A percentile compares a stretch with the other conserved stretches of the same genome.
Conservation (phyloP, 1,140 invertebrate species). For the Drosophila azteca region DNA sequence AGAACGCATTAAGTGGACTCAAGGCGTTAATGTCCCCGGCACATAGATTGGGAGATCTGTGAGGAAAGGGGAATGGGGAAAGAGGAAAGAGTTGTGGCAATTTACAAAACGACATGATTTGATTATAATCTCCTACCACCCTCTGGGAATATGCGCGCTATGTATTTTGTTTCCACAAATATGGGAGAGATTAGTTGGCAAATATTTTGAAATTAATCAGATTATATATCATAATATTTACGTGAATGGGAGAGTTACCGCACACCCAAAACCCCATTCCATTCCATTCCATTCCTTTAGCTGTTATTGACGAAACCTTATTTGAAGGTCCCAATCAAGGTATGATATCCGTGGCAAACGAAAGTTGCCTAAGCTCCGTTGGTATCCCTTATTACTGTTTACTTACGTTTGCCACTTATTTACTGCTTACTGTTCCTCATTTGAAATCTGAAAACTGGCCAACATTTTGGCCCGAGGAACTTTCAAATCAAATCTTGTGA, state of each 20-base stretch:
- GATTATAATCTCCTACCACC: constrained; percentile 66
- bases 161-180: no score
- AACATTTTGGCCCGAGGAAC: not conserved
- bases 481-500: constrained; percentile 55
- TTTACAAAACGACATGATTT: constrained; percentile 58
- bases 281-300: no score
- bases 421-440: not conserved
- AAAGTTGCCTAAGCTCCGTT: no score
- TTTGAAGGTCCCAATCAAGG: no score
- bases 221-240: constrained; percentile 6
- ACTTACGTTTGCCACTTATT: no score
- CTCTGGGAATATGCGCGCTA: constrained; percentile 24
- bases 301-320: no score
- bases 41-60: constrained; percentile 13
- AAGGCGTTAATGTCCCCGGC: constrained; percentile 71
- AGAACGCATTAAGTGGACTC: constrained; percentile 55
- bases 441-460: not conserved
- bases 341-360: no score
- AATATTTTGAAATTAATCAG: constrained; percentile 38
- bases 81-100: constrained; percentile 60
- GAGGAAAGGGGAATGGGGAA: no score
- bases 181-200: constrained; percentile 44
- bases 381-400: no score
- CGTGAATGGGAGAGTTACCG: constrained; percentile 4
- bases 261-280: no score